Evolutionary conservation across 2,888 invertebrate genomes (phyloP).

Genomic region (Lobophora halterata): DNA sequence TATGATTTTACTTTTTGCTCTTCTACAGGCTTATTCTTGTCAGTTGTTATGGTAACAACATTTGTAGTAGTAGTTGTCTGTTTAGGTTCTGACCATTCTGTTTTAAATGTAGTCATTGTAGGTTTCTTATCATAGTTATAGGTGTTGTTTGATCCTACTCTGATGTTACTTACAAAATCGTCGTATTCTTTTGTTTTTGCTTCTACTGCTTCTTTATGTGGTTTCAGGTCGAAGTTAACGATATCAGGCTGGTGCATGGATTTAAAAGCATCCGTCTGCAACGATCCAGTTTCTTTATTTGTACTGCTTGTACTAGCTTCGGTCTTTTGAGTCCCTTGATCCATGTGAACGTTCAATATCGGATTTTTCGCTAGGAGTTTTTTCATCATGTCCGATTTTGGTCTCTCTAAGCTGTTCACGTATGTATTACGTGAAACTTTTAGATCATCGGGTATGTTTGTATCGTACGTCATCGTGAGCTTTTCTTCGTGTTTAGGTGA

Average conservation of each 20-base stretch:
- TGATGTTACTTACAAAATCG: constrained; percentile 74
- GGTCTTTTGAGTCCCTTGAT: constrained; percentile 53
- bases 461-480: constrained; percentile 73
- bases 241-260: constrained; percentile 76
- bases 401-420: constrained; percentile 81
- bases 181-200: constrained; percentile 61
- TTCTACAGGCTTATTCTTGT: constrained; percentile 58
- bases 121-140: constrained; percentile 60
- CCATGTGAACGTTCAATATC: constrained; percentile 69
- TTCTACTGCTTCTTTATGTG: constrained; percentile 40
- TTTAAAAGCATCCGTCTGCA: constrained; percentile 66
- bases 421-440: constrained; percentile 83
- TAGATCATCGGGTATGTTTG: constrained; percentile 83
- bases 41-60: constrained; percentile 70
- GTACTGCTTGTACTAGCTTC: constrained; percentile 57
- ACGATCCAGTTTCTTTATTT: constrained; percentile 51
- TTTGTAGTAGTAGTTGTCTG: constrained; percentile 50
- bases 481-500: constrained; percentile 69
- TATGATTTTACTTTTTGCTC: constrained; percentile 59
- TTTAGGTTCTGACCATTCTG: constrained; percentile 64
- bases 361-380: constrained; percentile 78
- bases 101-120: constrained; percentile 47
- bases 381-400: constrained; percentile 82
- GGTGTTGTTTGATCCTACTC: constrained; percentile 72
- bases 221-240: constrained; percentile 72